Percentiles rank a stretch among this genome's conserved stretches.
Evolutionary conservation across 2,888 invertebrate genomes (phyloP).

Genomic region (Erebia epiphron): DNA sequence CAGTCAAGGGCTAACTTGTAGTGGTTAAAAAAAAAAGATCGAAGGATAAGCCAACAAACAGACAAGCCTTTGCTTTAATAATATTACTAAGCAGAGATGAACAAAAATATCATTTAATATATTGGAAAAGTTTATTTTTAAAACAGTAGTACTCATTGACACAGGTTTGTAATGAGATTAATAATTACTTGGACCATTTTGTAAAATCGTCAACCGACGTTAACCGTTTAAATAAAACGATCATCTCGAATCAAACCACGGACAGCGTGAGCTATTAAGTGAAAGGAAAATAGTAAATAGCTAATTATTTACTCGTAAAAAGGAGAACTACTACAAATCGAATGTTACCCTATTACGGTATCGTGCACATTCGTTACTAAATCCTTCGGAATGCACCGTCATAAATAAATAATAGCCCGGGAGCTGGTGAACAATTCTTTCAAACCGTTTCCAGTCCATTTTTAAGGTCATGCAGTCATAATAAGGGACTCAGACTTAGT

Average conservation of each 20-base stretch:
- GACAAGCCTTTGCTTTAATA: too few species aligned
- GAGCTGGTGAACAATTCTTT: background rate
- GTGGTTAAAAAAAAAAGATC: too few species aligned
- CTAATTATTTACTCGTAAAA: constrained; percentile 5
- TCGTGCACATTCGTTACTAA: constrained; percentile 13
- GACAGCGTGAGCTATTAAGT: background rate
- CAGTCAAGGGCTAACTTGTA: too few species aligned
- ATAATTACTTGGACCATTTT: background rate
- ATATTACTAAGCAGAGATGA: too few species aligned
- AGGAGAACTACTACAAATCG: constrained; percentile 5
- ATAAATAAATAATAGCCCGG: background rate
- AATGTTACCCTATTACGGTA: constrained; percentile 21
- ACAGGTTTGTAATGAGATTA: constrained; percentile 5
- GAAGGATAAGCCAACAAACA: too few species aligned
- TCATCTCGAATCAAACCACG: background rate
- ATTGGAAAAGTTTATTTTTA: background rate
- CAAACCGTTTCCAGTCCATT: background rate
- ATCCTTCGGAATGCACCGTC: constrained; percentile 24
- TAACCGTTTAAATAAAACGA: background rate
- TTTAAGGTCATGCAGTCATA: too few species aligned
- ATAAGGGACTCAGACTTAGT: too few species aligned
- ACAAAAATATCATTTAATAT: background rate
- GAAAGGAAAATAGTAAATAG: constrained; percentile 8
- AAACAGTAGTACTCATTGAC: background rate
- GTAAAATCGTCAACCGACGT: background rate